phyloP scores from a whole-genome alignment of 2,113 vertebrate genomes.

The Rhinopomastus cyanomelas region DNA sequence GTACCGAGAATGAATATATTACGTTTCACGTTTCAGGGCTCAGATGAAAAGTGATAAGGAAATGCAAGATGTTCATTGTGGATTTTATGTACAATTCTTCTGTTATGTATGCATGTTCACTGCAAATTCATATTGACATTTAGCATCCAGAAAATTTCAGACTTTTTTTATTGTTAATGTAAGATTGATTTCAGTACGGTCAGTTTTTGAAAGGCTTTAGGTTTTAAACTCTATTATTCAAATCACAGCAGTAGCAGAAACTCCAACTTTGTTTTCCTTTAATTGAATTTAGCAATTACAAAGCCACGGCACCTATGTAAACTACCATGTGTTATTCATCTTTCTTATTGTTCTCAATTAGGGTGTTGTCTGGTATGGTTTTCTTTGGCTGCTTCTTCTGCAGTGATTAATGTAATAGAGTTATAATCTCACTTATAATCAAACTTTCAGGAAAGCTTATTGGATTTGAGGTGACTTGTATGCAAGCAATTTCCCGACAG shows the following conservation, averaged over 20 bases:
- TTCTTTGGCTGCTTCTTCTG: slow-evolving; percentile 25
- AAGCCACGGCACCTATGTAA: slow-evolving; percentile 50
- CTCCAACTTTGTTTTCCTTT: slow-evolving; percentile 36
- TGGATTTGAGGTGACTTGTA: slow-evolving; percentile 50
- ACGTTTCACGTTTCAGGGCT: background rate
- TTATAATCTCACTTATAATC: slow-evolving; percentile 70
- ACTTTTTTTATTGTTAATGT: background rate
- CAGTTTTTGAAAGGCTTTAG: slow-evolving; percentile 1
- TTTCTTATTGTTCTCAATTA: slow-evolving; percentile 74
- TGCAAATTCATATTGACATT: background rate
- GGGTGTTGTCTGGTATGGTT: slow-evolving; percentile 40
- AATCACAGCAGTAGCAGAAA: slow-evolving; percentile 12
- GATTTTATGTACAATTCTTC: background rate
- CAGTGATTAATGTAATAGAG: slow-evolving; percentile 60
- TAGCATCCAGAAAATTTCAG: background rate
- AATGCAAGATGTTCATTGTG: slow-evolving; percentile 1
- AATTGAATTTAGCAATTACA: slow-evolving; percentile 71
- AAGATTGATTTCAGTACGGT: background rate
- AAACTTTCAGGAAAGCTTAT: slow-evolving; percentile 58
- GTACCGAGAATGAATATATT: background rate
- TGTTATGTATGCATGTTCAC: background rate
- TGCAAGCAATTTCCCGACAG: slow-evolving; percentile 51
- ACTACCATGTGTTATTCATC: slow-evolving; percentile 59
- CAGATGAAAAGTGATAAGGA: background rate
- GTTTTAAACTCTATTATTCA: slow-evolving; percentile 40